Percentiles rank a stretch among this genome's conserved stretches.
These are phyloP conservation scores for Stomatorhinus ivindoensis DNA, from an alignment of 2,113 vertebrate species.

Conservation along the genomic window DNA sequence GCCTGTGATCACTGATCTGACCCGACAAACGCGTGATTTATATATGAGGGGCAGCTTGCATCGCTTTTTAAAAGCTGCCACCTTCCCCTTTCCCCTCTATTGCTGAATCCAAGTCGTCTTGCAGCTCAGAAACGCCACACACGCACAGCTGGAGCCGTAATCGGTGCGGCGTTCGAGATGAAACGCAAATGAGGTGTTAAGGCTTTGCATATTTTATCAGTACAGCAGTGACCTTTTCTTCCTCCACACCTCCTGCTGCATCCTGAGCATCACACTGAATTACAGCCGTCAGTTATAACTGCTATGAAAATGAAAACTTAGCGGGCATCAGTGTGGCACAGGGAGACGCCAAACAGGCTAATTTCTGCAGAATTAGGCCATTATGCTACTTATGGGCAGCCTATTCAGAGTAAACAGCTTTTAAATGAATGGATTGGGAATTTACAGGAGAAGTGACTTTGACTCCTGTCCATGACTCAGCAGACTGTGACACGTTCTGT, in stretches of 20 bases:
- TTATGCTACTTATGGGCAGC: neutral
- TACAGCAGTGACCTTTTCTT: neutral
- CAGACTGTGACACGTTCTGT: neutral
- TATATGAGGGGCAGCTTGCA: neutral
- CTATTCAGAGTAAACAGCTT: neutral
- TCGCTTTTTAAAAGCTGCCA: neutral
- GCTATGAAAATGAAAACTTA: neutral
- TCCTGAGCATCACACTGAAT: neutral
- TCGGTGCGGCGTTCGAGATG: neutral
- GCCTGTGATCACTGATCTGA: neutral
- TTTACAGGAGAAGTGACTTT: neutral
- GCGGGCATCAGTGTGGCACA: neutral
- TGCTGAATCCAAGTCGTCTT: neutral
- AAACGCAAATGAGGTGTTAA: neutral
- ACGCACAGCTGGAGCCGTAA: neutral
- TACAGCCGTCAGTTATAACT: neutral
- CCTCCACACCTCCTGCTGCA: neutral
- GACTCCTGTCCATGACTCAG: neutral
- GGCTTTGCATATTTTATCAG: conserved; percentile 5
- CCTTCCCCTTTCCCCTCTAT: neutral
- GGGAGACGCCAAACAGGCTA: neutral
- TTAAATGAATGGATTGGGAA: neutral
- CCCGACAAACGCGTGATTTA: neutral
- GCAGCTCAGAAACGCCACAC: neutral
- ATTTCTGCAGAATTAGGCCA: neutral